Conservation (phyloP, 2,888 invertebrate genomes). For the Ophioninae sp. region DNA sequence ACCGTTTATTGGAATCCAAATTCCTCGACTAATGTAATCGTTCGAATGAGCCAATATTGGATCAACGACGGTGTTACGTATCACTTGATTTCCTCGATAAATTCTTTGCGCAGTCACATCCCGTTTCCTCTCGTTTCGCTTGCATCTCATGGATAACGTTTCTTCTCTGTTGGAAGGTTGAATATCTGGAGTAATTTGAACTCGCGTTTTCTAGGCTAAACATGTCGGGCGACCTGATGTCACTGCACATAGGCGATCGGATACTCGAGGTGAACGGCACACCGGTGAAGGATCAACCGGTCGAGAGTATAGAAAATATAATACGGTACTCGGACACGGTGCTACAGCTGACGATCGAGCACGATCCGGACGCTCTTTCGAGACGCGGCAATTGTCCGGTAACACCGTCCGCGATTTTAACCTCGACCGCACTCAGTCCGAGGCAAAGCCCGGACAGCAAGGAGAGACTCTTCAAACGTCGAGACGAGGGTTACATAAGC, state of each 20-base stretch:
- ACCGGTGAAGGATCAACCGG: conserved; percentile 90
- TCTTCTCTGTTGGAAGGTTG: background rate
- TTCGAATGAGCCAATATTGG: background rate
- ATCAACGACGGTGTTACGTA: background rate
- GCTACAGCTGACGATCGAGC: conserved; percentile 93
- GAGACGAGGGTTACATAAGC: conserved; percentile 84
- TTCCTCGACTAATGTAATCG: background rate
- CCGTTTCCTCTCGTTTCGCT: background rate
- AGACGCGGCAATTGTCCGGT: conserved; percentile 82
- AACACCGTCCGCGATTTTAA: conserved; percentile 79
- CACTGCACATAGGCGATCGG: conserved; percentile 94
- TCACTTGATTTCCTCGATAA: background rate
- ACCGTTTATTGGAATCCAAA: background rate
- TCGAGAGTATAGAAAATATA: conserved; percentile 90
- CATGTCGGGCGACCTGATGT: conserved; percentile 90
- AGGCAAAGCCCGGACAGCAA: conserved; percentile 80
- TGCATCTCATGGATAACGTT: background rate
- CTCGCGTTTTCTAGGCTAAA: conserved; percentile 86
- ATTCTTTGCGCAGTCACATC: background rate
- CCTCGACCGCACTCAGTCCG: conserved; percentile 80
- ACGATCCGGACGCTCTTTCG: conserved; percentile 90
- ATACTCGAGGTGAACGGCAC: conserved; percentile 96
- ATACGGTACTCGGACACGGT: conserved; percentile 88
- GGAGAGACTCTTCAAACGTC: conserved; percentile 83
- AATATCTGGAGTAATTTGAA: background rate